These are phyloP conservation scores for Okamejei kenojei DNA, from an alignment of 2,797 vertebrate species.

Conservation along the genomic window DNA sequence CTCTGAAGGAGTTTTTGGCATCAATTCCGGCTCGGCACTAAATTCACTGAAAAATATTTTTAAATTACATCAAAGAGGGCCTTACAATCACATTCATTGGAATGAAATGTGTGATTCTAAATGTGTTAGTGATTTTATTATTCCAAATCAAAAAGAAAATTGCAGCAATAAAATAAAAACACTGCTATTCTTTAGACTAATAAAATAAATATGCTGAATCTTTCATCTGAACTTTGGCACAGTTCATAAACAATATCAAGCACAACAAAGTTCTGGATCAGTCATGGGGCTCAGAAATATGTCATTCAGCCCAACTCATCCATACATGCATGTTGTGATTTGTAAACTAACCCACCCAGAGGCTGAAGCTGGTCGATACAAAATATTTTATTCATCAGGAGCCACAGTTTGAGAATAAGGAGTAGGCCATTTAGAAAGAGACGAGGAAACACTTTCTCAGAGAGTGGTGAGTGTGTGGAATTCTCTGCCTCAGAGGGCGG, in stretches of 20 bases:
- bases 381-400: too few species aligned
- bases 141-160: background rate
- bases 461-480: too few species aligned
- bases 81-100: background rate
- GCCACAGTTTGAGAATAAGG: too few species aligned
- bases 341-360: too few species aligned
- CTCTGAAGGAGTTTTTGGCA: slow-evolving; percentile 90
- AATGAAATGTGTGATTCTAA: background rate
- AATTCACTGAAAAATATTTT: slow-evolving; percentile 61
- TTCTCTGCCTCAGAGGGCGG: too few species aligned
- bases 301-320: too few species aligned
- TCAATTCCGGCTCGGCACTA: slow-evolving; percentile 73
- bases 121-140: background rate
- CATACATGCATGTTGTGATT: too few species aligned
- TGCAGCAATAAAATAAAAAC: background rate
- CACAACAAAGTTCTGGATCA: too few species aligned
- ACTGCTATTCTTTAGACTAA: background rate
- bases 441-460: too few species aligned
- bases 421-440: too few species aligned
- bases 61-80: background rate
- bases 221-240: background rate
- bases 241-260: background rate
- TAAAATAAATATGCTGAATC: background rate
- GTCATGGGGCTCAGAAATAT: too few species aligned
- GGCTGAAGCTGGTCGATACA: too few species aligned